Percentiles rank a stretch among this genome's conserved stretches.
These are phyloP conservation scores for Oceanodroma tethys DNA, from an alignment of 2,113 vertebrate genomes.

Conservation along the genomic window DNA sequence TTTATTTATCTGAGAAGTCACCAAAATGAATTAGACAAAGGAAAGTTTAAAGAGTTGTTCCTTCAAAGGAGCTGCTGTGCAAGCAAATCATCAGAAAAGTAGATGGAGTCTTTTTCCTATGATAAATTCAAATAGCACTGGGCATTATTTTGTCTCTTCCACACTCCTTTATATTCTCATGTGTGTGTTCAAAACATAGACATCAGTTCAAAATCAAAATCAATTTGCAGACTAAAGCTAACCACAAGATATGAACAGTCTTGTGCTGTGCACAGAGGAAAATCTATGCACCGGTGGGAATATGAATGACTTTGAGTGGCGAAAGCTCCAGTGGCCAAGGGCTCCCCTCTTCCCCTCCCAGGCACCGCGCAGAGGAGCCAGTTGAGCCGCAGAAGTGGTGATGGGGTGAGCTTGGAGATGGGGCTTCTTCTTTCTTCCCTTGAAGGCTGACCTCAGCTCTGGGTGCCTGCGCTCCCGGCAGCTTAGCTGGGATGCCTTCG, in stretches of 20 bases:
- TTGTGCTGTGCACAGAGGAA: background rate
- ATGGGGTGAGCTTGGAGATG: background rate
- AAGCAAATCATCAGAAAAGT: background rate
- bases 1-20: background rate
- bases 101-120: background rate
- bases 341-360: background rate
- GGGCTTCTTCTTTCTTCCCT: background rate
- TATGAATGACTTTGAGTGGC: background rate
- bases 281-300: background rate
- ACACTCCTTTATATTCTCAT: background rate
- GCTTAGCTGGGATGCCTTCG: fast-evolving
- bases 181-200: background rate
- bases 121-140: background rate
- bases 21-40: background rate
- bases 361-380: fast-evolving
- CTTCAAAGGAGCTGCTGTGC: background rate
- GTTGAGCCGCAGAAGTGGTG: background rate
- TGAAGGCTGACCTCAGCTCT: background rate
- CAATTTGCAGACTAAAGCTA: background rate
- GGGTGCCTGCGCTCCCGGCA: fast-evolving
- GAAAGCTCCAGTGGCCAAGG: background rate
- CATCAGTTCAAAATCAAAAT: background rate
- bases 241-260: background rate
- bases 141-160: background rate
- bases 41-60: background rate